Evolutionary conservation across 2,888 invertebrate species (phyloP).

Genomic region (Scaptomyza flava): DNA sequence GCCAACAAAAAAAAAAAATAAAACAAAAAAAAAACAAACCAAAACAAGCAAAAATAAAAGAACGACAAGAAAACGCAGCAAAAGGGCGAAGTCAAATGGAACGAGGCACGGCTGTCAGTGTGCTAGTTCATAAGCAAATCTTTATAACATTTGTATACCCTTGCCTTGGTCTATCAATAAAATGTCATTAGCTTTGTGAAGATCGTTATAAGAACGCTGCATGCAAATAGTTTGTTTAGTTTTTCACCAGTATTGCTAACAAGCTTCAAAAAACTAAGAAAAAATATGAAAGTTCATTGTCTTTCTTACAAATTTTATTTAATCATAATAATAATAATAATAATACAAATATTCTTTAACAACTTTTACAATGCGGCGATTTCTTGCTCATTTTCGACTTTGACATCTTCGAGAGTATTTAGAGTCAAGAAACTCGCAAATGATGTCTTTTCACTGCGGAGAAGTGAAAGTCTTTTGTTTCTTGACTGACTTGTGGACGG

Average conservation of each 20-base stretch:
- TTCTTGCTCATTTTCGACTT: not conserved
- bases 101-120: conserved; percentile 33
- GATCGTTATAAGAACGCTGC: too few species aligned
- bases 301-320: too few species aligned
- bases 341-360: too few species aligned
- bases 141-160: conserved; percentile 64
- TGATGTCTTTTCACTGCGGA: conserved; percentile 69
- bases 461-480: conserved; percentile 62
- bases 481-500: conserved; percentile 9
- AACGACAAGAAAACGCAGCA: conserved; percentile 56
- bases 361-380: not conserved
- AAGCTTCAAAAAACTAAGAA: too few species aligned
- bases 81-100: conserved; percentile 51
- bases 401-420: conserved; percentile 25
- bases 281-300: too few species aligned
- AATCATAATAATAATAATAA: too few species aligned
- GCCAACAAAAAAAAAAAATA: conserved; percentile 64
- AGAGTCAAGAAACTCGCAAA: conserved; percentile 59
- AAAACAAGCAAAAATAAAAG: conserved; percentile 45
- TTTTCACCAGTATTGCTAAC: too few species aligned
- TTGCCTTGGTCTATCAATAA: conserved; percentile 10
- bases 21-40: conserved; percentile 67
- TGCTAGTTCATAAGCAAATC: conserved; percentile 58
- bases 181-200: not conserved
- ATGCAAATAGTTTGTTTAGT: too few species aligned